Evolutionary conservation across 2,113 vertebrate species (phyloP).

Genomic region (Polyodon spathula): DNA sequence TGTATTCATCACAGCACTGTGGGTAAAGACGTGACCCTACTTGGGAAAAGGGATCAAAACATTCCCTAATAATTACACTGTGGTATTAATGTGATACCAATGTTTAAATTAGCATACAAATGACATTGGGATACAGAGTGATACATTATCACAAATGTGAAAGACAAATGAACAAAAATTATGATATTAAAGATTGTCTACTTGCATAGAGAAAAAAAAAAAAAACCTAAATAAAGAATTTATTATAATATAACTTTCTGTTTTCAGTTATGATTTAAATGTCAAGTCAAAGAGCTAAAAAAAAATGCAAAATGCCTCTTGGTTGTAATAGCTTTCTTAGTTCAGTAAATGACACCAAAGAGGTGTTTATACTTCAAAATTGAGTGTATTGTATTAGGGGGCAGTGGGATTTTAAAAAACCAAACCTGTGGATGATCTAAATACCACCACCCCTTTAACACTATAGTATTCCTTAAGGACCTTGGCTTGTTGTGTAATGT

Average conservation of each 20-base stretch:
- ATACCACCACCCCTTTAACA: too few relatives aligned
- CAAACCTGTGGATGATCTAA: too few relatives aligned
- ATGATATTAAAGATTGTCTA: background rate
- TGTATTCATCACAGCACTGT: background rate
- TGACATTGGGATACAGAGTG: slow-evolving; percentile 6
- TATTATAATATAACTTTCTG: background rate
- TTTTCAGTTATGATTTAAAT: background rate
- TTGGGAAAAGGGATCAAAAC: background rate
- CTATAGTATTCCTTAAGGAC: too few relatives aligned
- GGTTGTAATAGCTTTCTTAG: too few relatives aligned
- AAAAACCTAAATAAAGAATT: background rate
- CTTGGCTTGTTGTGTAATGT: too few relatives aligned
- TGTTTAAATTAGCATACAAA: slow-evolving; percentile 8
- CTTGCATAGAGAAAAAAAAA: background rate
- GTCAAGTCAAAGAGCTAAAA: background rate
- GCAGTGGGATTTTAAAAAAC: too few relatives aligned
- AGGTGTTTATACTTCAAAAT: too few relatives aligned
- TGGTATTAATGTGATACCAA: slow-evolving; percentile 5
- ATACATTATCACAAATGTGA: slow-evolving; percentile 5
- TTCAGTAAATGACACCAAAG: too few relatives aligned
- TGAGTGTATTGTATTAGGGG: too few relatives aligned
- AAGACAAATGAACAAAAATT: slow-evolving; percentile 2
- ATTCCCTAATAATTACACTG: slow-evolving; percentile 4
- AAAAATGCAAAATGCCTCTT: too few relatives aligned
- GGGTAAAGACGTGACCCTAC: slow-evolving; percentile 1